Evolutionary conservation across 2,797 vertebrate species (phyloP), one percentile per base, ranked within the genome.

Genomic region (Siniperca undulata): DNA sequence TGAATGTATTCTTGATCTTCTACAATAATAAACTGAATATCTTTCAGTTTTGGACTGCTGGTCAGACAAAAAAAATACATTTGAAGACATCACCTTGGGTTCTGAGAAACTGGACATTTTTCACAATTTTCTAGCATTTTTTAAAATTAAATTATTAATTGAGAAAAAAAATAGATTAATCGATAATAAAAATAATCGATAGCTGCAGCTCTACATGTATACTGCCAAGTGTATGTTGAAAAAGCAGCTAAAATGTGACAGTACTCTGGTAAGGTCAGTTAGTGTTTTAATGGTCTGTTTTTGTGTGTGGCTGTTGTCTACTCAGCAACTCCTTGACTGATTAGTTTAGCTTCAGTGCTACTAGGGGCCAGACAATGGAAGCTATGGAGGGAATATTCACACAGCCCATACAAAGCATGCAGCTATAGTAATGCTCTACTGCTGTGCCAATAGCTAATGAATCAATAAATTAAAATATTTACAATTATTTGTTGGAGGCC

Each of bases 261-360:
- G 34, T 53, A 19, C 52, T 61, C 53, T 84, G 10, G 24, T 74
- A 20, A 56, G 55, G 73, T 84, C 90, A 93, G 85, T 95, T 89
- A 88, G 88, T 76, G 82, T 86, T 87, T 89, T 89, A 88, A 91
- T 88, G 90, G 83, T 84, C 65, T 84, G 84, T 78, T 81, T 91
- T 89, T 90, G 19, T 60, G 60, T 69, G 78, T 71, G 79, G 22
- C 77, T 88, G 86, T 81, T 88, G 92, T 87, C 89, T 80, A 92
- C 89, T 93, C 91, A 93, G 92, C 93, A 94, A 86, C 88, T 93
- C 89, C 81, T 84, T 88, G 89, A 91, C 88, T 93, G 92, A 93
- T 94, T 92, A 90, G 90, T 90, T 93, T 89, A 92, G 87, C 82
- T 84, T 77, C 84, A 91, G 88, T 82, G 86, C 80, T 69, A 84